Conservation (phyloP, 2,113 vertebrate genomes). For the Morone chrysops region DNA sequence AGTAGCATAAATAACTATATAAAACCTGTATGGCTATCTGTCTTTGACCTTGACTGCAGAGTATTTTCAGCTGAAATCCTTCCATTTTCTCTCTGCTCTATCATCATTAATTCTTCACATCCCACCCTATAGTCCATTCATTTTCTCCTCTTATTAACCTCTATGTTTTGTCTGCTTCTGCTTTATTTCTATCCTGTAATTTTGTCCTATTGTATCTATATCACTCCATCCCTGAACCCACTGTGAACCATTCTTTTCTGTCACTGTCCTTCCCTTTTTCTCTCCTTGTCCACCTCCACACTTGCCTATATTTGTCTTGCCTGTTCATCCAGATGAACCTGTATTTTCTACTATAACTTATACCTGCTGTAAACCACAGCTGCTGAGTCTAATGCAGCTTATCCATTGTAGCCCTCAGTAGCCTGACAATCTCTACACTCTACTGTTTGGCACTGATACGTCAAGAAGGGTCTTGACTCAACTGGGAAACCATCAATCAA, state of each 20-base stretch:
- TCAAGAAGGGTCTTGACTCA: slow-evolving; percentile 50
- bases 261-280: slow-evolving; percentile 1
- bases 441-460: slow-evolving; percentile 54
- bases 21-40: slow-evolving; percentile 24
- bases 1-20: slow-evolving; percentile 13
- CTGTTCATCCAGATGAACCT: slow-evolving; percentile 6
- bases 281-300: slow-evolving; percentile 1
- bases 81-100: slow-evolving; percentile 19
- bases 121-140: not conserved
- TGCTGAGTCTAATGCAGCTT: slow-evolving; percentile 4
- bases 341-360: not conserved
- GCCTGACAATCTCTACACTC: slow-evolving; percentile 28
- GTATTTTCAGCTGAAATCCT: slow-evolving; percentile 30
- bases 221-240: not conserved
- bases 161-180: slow-evolving; percentile 1
- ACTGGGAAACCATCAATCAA: slow-evolving; percentile 69
- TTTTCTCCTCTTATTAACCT: slow-evolving; percentile 15
- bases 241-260: slow-evolving; percentile 15
- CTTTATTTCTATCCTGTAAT: slow-evolving; percentile 13
- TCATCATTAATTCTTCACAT: slow-evolving; percentile 37
- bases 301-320: slow-evolving; percentile 9
- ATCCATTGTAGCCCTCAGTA: slow-evolving; percentile 21
- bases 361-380: slow-evolving; percentile 21
- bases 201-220: not conserved
- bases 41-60: slow-evolving; percentile 59